These are phyloP conservation scores for Calameuta filiformis DNA, from an alignment of 2,888 invertebrate genomes.

Conservation along the genomic window DNA sequence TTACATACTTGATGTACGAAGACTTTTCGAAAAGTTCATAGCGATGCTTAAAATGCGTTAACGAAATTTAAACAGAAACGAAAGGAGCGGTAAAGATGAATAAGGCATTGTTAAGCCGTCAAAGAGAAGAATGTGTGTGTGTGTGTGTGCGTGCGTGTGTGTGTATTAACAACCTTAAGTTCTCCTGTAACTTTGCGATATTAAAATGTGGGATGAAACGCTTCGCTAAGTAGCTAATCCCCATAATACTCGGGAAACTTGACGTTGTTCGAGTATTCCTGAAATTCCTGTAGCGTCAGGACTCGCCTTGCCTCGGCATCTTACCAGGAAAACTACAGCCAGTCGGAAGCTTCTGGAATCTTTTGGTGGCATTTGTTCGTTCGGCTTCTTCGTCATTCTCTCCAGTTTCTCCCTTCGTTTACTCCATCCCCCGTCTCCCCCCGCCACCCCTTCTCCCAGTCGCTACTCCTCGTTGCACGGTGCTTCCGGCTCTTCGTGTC, in stretches of 20 bases:
- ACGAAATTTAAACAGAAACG: neutral
- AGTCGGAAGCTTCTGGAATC: neutral
- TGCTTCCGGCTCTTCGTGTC: constrained; percentile 16
- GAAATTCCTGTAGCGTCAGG: neutral
- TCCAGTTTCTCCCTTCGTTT: neutral
- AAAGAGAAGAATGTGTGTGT: neutral
- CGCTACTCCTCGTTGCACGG: neutral
- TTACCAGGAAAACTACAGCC: neutral
- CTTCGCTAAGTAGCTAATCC: neutral
- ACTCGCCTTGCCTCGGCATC: neutral
- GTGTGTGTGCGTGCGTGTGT: too few relatives aligned
- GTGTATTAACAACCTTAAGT: neutral
- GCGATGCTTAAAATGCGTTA: neutral
- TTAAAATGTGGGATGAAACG: neutral
- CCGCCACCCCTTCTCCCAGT: neutral
- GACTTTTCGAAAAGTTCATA: neutral
- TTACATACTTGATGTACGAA: too few relatives aligned
- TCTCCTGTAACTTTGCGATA: neutral
- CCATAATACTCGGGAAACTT: neutral
- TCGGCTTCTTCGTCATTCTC: neutral
- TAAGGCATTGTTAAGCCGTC: neutral
- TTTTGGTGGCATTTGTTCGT: neutral
- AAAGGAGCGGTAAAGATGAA: neutral
- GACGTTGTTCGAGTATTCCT: neutral
- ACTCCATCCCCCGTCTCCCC: neutral